Evolutionary conservation across 1,140 invertebrate genomes (phyloP).

Genomic region (Caenorhabditis remanei): DNA sequence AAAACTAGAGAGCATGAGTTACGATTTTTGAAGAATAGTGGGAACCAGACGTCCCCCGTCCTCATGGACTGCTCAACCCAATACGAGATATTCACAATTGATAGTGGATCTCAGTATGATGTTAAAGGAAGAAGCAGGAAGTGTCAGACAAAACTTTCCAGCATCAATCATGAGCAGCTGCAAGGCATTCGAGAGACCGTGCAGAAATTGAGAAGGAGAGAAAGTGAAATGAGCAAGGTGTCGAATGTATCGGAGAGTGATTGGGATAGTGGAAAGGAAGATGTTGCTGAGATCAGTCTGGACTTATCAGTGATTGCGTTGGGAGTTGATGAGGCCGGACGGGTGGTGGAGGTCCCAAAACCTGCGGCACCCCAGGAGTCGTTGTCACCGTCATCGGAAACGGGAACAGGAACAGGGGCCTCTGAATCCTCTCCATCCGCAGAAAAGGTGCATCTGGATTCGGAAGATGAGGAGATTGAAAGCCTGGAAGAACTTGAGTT

Average conservation of each 20-base stretch:
- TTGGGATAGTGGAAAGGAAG: constrained; percentile 48
- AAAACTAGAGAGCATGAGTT: constrained; percentile 25
- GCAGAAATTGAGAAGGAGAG: constrained; percentile 24
- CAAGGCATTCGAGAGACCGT: constrained; percentile 48
- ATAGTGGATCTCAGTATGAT: constrained; percentile 29
- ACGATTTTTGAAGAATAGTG: constrained; percentile 58
- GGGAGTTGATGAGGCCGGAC: constrained; percentile 22
- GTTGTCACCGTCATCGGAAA: neutral
- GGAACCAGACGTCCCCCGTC: constrained; percentile 44
- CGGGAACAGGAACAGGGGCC: neutral
- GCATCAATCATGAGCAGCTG: constrained; percentile 36
- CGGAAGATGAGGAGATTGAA: constrained; percentile 22
- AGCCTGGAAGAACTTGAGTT: constrained; percentile 31
- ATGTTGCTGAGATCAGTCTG: constrained; percentile 31
- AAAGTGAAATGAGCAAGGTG: constrained; percentile 29
- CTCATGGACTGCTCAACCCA: constrained; percentile 47
- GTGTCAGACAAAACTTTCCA: constrained; percentile 57
- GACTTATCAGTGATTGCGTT: constrained; percentile 18
- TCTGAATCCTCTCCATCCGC: neutral
- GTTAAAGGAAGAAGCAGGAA: constrained; percentile 40
- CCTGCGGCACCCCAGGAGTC: neutral
- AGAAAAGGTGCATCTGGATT: constrained; percentile 11
- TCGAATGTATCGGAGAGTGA: constrained; percentile 49
- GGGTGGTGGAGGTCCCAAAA: constrained; percentile 13
- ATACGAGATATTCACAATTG: constrained; percentile 34